Base-by-base conservation (phyloP, 2,888 invertebrate genomes). In the Geotrupes spiniger region DNA sequence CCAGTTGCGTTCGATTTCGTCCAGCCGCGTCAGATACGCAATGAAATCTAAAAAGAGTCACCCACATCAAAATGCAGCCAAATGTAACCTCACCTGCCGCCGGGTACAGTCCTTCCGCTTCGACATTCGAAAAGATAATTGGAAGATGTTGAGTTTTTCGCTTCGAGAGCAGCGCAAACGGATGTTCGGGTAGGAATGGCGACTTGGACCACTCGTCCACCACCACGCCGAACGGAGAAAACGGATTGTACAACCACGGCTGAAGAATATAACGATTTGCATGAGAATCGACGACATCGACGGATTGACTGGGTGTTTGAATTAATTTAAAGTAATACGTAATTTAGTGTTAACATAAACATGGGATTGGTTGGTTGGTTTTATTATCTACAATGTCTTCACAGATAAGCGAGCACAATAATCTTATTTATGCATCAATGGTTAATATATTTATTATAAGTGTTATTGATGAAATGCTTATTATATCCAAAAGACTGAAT, bases 71-170 rank as follows among this genome's bases (percentile, higher is more conserved):
- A n/a, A n/a, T n/a, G n/a, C n/a, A n/a, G n/a, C n/a, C n/a, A n/a
- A n/a, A n/a, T n/a, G n/a, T n/a, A n/a, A n/a, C n/a, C n/a, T 43
- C 70, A 85, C 86, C 79, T 63, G 82, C 80, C 29, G 80, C 84
- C 17, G 87, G 87, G 60, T 84, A 87, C 12, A 87, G 73, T 45
- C 89, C 89, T 69, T 90, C 90, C 41, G 86, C 81, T 14, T 81
- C 78, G 0, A 83, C 82, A 39, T 84, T 78, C 2, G 84, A 82
- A 1, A 82, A 76, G 43, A 89, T 77, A 77, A 87, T 84, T 0
- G 90, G 90, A 5, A 85, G 59, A 51, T 83, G 78, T n/a, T 79
- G 73, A 58, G 83, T 80, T 25, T 77, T 72, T 0, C 84, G 84
- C 5, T 76, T 73, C 49, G 68, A 75, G 1, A 89, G 76, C 0